Evolutionary conservation across 1,140 invertebrate genomes (phyloP).

Genomic region (Chironomus tepperi): DNA sequence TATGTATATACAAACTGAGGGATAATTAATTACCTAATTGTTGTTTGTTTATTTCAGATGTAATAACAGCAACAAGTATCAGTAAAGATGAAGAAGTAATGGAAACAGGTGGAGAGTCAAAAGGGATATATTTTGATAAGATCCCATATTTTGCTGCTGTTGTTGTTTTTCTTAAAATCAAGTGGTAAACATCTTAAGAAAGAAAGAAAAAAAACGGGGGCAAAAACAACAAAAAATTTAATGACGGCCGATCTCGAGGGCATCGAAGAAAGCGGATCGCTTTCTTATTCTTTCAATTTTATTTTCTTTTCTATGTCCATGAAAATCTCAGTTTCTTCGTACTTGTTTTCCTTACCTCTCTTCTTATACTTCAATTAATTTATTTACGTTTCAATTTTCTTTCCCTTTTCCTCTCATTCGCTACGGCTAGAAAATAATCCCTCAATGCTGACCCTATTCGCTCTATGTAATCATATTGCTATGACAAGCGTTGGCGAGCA

Average conservation of each 20-base stretch:
- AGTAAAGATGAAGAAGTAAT: neutral
- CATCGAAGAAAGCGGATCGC: neutral
- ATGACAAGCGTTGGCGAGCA: conserved; percentile 12
- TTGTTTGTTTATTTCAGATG: conserved; percentile 3
- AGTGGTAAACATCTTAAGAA: conserved; percentile 1
- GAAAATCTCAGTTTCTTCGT: neutral
- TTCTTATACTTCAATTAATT: conserved; percentile 23
- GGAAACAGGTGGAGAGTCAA: neutral
- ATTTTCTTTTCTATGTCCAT: neutral
- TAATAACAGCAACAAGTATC: neutral
- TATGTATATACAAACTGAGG: neutral
- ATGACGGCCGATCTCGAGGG: conserved; percentile 10
- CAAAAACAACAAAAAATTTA: neutral
- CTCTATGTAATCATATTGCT: neutral
- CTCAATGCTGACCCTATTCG: conserved; percentile 11
- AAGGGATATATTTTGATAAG: neutral
- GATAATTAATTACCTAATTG: conserved; percentile 23
- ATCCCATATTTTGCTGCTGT: neutral
- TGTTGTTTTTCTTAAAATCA: neutral
- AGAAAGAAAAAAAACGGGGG: neutral
- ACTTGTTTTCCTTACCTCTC: neutral
- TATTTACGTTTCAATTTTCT: conserved; percentile 21
- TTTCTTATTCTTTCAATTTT: neutral
- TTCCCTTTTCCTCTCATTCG: neutral
- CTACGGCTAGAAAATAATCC: neutral